These are phyloP conservation scores for Uloborus diversus DNA, from an alignment of 1,140 invertebrate genomes.

Conservation along the genomic window DNA sequence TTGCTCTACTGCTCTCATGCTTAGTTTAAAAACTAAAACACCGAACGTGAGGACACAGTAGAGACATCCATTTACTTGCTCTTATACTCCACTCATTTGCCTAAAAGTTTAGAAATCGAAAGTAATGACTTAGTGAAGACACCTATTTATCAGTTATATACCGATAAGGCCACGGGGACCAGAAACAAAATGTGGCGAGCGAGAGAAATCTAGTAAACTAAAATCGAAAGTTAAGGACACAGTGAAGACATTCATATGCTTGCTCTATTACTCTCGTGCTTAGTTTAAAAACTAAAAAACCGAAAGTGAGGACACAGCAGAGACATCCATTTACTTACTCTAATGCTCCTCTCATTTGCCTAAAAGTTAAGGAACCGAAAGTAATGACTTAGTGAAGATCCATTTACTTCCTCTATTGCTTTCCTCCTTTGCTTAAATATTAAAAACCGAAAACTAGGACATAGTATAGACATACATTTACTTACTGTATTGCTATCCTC, in stretches of 20 bases:
- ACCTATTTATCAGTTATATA: too few relatives aligned
- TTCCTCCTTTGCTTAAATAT: background rate
- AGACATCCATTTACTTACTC: background rate
- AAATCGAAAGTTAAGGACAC: background rate
- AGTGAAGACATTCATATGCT: too few relatives aligned
- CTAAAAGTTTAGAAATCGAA: too few relatives aligned
- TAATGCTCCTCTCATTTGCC: too few relatives aligned
- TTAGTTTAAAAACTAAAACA: background rate
- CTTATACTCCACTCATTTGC: too few relatives aligned
- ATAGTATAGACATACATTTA: background rate
- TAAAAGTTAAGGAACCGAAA: too few relatives aligned
- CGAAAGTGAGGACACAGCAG: background rate
- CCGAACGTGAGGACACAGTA: background rate
- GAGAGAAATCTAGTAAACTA: background rate
- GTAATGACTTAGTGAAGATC: too few relatives aligned
- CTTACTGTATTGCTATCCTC: too few relatives aligned
- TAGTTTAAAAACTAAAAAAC: background rate
- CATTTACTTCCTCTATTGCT: too few relatives aligned
- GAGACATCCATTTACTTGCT: background rate
- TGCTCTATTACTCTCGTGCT: background rate
- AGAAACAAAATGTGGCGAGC: background rate
- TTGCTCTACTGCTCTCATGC: background rate
- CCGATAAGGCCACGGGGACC: background rate
- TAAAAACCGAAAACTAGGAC: background rate
- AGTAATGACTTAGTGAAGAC: too few relatives aligned